These are phyloP conservation scores for Xylocopa sonorina DNA, from an alignment of 1,140 invertebrate genomes.

Conservation along the genomic window DNA sequence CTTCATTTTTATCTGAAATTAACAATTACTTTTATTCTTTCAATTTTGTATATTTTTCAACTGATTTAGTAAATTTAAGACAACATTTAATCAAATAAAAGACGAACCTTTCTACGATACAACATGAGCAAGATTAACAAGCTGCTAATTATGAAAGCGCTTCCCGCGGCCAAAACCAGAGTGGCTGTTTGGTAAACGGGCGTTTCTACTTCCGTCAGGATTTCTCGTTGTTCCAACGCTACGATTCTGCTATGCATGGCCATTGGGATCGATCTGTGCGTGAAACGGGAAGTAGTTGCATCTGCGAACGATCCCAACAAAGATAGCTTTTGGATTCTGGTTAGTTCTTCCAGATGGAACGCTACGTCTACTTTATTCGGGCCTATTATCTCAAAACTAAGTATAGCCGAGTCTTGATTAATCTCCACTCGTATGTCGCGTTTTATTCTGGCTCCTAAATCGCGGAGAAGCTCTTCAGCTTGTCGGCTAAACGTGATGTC, in stretches of 20 bases:
- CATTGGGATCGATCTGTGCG: constrained; percentile 82
- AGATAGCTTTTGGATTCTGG: constrained; percentile 78
- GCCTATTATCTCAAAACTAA: constrained; percentile 85
- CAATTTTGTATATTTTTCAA: background rate
- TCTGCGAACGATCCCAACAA: constrained; percentile 84
- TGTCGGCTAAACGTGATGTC: constrained; percentile 82
- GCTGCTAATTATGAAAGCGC: constrained; percentile 88
- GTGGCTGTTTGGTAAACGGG: constrained; percentile 88
- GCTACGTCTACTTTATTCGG: constrained; percentile 86
- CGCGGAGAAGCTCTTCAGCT: constrained; percentile 81
- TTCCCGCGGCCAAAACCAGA: constrained; percentile 86
- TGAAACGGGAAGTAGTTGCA: constrained; percentile 85
- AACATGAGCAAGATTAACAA: constrained; percentile 86
- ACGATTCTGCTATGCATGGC: constrained; percentile 80
- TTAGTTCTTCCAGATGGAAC: constrained; percentile 85
- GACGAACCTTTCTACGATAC: constrained; percentile 84
- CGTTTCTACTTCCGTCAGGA: constrained; percentile 85
- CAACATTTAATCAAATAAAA: background rate
- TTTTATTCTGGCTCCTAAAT: constrained; percentile 82
- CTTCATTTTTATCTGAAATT: constrained; percentile 75
- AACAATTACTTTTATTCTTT: background rate
- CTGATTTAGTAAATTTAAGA: background rate
- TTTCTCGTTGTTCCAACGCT: constrained; percentile 86
- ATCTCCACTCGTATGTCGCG: constrained; percentile 83
- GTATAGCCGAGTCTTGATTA: constrained; percentile 82